Evolutionary conservation across 2,113 vertebrate genomes (phyloP).

Genomic region (Eublepharis macularius): DNA sequence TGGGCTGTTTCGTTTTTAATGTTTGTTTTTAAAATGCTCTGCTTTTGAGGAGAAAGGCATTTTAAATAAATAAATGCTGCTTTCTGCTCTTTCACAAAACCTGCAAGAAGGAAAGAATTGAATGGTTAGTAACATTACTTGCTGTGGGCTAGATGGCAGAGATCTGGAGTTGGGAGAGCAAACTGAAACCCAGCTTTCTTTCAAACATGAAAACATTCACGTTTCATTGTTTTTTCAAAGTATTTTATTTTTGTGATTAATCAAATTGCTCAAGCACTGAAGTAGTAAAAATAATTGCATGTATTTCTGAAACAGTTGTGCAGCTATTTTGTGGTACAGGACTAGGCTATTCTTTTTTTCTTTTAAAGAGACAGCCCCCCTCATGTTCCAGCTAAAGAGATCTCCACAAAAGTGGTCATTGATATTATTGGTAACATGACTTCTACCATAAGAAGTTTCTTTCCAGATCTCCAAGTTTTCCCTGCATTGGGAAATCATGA

Average conservation of each 20-base stretch:
- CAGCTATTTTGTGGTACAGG: neutral
- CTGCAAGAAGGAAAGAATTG: neutral
- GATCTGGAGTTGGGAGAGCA: neutral
- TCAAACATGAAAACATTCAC: neutral
- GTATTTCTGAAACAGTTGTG: neutral
- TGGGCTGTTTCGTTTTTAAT: too few relatives aligned
- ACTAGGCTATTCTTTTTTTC: neutral
- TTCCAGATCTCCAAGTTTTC: slow-evolving; percentile 88
- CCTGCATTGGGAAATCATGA: slow-evolving; percentile 96
- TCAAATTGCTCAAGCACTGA: neutral
- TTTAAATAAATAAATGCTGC: neutral
- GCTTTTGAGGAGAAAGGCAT: too few relatives aligned
- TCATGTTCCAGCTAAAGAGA: slow-evolving; percentile 84
- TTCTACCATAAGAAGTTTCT: slow-evolving; percentile 78
- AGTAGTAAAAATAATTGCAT: neutral
- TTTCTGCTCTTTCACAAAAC: neutral
- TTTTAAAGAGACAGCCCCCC: slow-evolving; percentile 90
- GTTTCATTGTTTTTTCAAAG: neutral
- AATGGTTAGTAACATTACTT: neutral
- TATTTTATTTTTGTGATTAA: neutral
- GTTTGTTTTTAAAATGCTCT: too few relatives aligned
- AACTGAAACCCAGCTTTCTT: neutral
- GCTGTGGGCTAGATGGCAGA: neutral
- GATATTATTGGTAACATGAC: slow-evolving; percentile 90
- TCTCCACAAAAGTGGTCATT: slow-evolving; percentile 89